These are phyloP conservation scores for Ursus arctos DNA, from an alignment of 2,113 vertebrate genomes.

Conservation along the genomic window DNA sequence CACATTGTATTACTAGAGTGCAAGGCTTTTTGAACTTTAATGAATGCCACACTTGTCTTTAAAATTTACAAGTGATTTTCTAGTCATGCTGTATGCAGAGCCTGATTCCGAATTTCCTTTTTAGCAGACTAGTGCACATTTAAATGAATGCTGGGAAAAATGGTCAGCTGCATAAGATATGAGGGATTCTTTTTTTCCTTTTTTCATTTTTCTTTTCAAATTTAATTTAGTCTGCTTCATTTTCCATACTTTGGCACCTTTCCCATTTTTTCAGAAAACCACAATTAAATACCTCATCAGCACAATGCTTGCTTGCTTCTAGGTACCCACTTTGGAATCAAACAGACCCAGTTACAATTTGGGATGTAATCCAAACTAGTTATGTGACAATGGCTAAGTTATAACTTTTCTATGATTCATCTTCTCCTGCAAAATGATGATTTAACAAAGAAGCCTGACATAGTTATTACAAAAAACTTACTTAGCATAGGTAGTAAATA, in stretches of 20 bases:
- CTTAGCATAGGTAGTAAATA: background rate
- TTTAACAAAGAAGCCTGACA: background rate
- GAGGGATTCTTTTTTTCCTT: background rate
- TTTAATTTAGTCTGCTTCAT: background rate
- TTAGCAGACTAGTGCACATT: background rate
- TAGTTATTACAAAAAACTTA: background rate
- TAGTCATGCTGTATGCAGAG: background rate
- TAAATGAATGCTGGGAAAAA: background rate
- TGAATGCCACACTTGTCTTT: conserved; percentile 33
- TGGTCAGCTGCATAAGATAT: background rate
- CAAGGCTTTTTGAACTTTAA: conserved; percentile 32
- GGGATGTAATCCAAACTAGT: background rate
- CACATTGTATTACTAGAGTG: background rate
- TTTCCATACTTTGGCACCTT: background rate
- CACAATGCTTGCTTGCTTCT: background rate
- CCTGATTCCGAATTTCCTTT: background rate
- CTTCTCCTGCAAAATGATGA: background rate
- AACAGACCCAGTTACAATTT: background rate
- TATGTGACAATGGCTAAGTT: background rate
- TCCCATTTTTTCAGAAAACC: background rate
- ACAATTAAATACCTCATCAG: background rate
- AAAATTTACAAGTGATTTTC: conserved; percentile 9
- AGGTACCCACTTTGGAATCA: background rate
- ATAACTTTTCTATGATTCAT: background rate
- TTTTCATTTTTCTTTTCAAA: background rate